Conservation (phyloP, 2,113 vertebrate species). For the Barnardius zonarius region DNA sequence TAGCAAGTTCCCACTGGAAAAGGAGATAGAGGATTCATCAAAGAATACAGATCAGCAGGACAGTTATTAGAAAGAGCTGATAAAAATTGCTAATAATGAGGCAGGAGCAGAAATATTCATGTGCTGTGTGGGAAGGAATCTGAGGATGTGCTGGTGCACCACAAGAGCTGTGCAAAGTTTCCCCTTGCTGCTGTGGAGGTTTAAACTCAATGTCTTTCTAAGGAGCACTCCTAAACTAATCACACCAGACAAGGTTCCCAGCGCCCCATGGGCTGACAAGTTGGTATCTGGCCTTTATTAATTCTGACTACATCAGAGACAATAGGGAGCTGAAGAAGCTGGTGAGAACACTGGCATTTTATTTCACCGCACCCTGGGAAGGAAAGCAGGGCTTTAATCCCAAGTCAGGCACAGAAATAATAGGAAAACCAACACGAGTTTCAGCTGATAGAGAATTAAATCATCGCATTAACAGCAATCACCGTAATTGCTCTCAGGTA, state of each 20-base stretch:
- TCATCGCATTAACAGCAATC: background rate
- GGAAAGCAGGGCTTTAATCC: background rate
- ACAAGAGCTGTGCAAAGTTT: accelerated
- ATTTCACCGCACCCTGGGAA: background rate
- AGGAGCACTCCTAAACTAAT: background rate
- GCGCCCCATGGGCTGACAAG: background rate
- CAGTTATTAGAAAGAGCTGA: background rate
- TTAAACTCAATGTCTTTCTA: background rate
- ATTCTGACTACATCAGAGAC: background rate
- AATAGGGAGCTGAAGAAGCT: background rate
- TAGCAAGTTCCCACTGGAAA: background rate
- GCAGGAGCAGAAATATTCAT: constrained; percentile 3
- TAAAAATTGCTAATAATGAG: constrained; percentile 37
- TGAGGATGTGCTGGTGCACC: background rate
- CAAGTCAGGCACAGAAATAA: background rate
- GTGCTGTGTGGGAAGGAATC: background rate
- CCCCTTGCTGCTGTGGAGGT: background rate
- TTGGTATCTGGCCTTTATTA: background rate
- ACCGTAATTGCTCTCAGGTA: background rate
- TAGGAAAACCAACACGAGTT: background rate
- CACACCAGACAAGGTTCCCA: background rate
- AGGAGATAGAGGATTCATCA: background rate
- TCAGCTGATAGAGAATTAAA: background rate
- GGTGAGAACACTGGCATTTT: background rate
- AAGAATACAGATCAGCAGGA: background rate